Conservation (phyloP, 2,797 vertebrate genomes). For the Mus spretus region DNA sequence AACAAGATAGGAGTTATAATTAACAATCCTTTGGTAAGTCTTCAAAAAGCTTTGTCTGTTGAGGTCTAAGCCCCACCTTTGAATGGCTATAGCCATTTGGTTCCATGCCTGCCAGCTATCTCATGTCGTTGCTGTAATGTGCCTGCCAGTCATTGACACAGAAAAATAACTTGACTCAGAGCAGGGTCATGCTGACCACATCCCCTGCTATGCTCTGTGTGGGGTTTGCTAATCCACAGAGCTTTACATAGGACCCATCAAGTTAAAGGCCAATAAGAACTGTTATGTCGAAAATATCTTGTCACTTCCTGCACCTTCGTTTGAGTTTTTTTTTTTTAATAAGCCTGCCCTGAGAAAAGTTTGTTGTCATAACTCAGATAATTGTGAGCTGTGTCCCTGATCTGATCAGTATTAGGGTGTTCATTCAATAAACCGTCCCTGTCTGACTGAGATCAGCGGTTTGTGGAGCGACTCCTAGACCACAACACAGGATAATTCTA, state of each 20-base stretch:
- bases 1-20: conserved; percentile 57
- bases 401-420: not conserved
- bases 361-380: not conserved
- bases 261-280: not conserved
- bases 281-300: not conserved
- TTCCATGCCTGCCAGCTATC: not conserved
- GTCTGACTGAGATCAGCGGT: not conserved
- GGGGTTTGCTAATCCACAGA: not conserved
- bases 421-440: not conserved
- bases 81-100: not conserved
- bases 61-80: no score
- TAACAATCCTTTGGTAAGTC: conserved; percentile 59
- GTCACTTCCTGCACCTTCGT: not conserved
- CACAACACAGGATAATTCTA: not conserved
- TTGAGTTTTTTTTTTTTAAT: no score
- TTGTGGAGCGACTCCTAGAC: not conserved
- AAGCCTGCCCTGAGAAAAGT: not conserved
- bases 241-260: not conserved
- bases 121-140: not conserved
- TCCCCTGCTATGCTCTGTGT: not conserved
- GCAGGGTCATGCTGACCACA: not conserved
- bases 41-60: conserved; percentile 52
- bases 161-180: not conserved
- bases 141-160: not conserved
- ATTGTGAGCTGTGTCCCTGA: not conserved